Conservation (phyloP, 2,113 vertebrate species). For the Tautogolabrus adspersus region DNA sequence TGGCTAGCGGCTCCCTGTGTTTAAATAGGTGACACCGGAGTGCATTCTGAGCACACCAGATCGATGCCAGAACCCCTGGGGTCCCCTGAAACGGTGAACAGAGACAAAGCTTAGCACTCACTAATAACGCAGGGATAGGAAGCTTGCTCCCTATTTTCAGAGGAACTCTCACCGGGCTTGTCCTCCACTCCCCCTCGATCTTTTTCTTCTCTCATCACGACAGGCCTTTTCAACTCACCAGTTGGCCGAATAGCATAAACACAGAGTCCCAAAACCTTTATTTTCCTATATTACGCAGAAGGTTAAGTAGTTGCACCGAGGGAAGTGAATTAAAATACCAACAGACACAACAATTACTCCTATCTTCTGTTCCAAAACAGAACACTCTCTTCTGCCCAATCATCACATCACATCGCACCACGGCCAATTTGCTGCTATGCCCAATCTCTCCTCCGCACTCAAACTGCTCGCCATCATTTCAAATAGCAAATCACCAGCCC, state of each 20-base stretch:
- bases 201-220: slow-evolving; percentile 39
- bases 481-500: slow-evolving; percentile 42
- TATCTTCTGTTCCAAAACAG: slow-evolving; percentile 54
- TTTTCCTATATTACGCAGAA: slow-evolving; percentile 53
- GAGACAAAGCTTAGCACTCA: slow-evolving; percentile 81
- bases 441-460: slow-evolving; percentile 58
- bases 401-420: slow-evolving; percentile 58
- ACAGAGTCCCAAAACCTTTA: slow-evolving; percentile 40
- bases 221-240: slow-evolving; percentile 54
- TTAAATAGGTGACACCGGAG: slow-evolving; percentile 82
- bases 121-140: slow-evolving; percentile 76
- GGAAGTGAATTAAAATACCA: slow-evolving; percentile 57
- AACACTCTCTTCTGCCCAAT: slow-evolving; percentile 45
- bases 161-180: slow-evolving; percentile 55
- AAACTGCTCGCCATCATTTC: slow-evolving; percentile 47
- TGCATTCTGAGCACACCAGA: slow-evolving; percentile 76
- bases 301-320: slow-evolving; percentile 56
- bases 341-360: slow-evolving; percentile 46
- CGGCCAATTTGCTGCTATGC: slow-evolving; percentile 62
- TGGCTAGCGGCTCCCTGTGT: slow-evolving; percentile 69
- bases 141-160: slow-evolving; percentile 72
- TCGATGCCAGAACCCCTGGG: slow-evolving; percentile 83
- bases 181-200: slow-evolving; percentile 45
- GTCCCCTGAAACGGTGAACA: slow-evolving; percentile 76
- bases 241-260: slow-evolving; percentile 62